Base-by-base conservation (phyloP, 1,140 invertebrate genomes). In the Drosophila sechellia region DNA sequence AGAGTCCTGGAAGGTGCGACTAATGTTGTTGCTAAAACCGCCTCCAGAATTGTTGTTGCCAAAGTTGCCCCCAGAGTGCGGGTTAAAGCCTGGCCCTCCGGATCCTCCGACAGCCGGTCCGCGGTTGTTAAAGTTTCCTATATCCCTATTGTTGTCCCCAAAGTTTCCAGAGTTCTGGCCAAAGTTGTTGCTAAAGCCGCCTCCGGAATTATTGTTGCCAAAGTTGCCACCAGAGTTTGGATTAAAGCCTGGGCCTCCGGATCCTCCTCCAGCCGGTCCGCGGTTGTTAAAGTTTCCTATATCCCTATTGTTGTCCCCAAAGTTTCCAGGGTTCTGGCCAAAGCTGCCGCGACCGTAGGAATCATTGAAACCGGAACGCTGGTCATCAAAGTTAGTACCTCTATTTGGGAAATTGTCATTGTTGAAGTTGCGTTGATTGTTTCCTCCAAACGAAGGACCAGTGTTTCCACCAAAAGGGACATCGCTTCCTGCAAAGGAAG, bases 11-110 rank as follows among this genome's bases (percentile, higher is more conserved):
- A 56, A 71, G 31, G 22, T 48, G 35, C 68, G 68, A 40, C 68
- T 71, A 5, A 71, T 70, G 25, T 71, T 71, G 65, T 70, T 70
- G 52, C 66, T 71, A 13, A 70, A 70, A 5, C 66, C 52, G 0
- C 49, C 49, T 10, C 61, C 42, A 0, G 63, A 17, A 17, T 10
- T 42, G 17, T 39, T 60, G 27, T 27, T 17, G 10, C 25, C 31
- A 25, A 31, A 57, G 42, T 42, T 42, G 22, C 20, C 34, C 5
- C 53, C 60, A 0, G 53, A 20, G 4, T 59, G 59, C 5, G 11
- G 45, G 11, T 64, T 64, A n/a, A 40, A 66, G 12, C 58, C 60
- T 25, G 10, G 56, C 4, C 17, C 60, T 46, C 42, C 57, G 1
- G 46, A 15, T 3, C 13, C 56, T 1, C 60, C 60, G 3, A 11